Evolutionary conservation across 2,113 vertebrate species (phyloP).

Genomic region (Mohoua ochrocephala): DNA sequence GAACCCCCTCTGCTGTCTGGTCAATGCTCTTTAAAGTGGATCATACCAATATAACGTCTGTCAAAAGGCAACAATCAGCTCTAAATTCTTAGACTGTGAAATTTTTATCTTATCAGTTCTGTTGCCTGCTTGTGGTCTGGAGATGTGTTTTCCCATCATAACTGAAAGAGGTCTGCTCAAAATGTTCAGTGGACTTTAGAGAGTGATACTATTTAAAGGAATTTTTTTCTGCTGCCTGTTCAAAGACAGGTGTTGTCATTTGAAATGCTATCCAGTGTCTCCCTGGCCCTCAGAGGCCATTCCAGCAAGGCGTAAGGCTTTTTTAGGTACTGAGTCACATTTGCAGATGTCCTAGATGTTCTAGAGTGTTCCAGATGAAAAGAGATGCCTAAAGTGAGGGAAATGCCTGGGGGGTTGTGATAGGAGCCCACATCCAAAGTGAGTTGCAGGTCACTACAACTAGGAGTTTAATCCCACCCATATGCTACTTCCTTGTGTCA

Average conservation of each 20-base stretch:
- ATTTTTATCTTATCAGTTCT: not conserved
- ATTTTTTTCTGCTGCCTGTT: not conserved
- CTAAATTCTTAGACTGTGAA: not conserved
- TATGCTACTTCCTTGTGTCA: not conserved
- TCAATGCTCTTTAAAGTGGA: not conserved
- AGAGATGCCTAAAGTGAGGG: not conserved
- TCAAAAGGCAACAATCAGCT: not conserved
- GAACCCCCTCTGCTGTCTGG: not conserved
- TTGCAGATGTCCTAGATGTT: not conserved
- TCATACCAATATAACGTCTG: not conserved
- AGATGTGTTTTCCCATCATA: not conserved
- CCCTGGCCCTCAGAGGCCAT: not conserved
- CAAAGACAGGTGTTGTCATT: not conserved
- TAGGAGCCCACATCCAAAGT: not conserved
- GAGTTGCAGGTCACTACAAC: not conserved
- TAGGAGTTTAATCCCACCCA: not conserved
- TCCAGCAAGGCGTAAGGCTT: not conserved
- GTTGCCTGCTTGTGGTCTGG: not conserved
- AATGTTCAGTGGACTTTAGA: not conserved
- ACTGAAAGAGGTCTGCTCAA: not conserved
- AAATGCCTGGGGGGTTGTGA: accelerated
- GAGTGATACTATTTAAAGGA: not conserved
- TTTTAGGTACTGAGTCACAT: not conserved
- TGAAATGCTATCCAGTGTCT: not conserved
- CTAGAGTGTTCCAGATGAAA: not conserved